Evolutionary conservation across 2,797 vertebrate species (phyloP).

Genomic region (Tauraco hartlaubi): DNA sequence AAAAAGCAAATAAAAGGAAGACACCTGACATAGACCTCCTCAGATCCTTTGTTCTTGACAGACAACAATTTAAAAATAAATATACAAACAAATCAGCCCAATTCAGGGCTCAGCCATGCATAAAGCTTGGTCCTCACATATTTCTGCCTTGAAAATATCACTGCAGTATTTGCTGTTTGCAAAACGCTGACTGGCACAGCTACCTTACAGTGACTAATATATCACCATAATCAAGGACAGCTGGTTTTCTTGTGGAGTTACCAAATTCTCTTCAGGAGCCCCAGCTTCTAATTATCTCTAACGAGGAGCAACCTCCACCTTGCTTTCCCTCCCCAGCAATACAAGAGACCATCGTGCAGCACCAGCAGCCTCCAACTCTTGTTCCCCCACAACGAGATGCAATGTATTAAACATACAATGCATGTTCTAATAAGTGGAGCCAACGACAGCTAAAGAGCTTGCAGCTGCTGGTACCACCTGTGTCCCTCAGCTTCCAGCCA

Average conservation of each 20-base stretch:
- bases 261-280: slow-evolving; percentile 60
- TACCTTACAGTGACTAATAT: slow-evolving; percentile 26
- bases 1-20: background rate
- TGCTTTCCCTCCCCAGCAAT: background rate
- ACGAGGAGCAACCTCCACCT: slow-evolving; percentile 62
- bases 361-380: background rate
- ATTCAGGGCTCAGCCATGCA: background rate
- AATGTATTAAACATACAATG: slow-evolving; percentile 53
- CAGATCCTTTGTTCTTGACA: background rate
- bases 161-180: background rate
- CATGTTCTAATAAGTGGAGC: slow-evolving; percentile 55
- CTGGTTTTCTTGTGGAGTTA: slow-evolving; percentile 55
- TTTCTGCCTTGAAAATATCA: slow-evolving; percentile 37
- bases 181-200: slow-evolving; percentile 18
- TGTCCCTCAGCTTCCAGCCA: slow-evolving; percentile 72
- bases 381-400: slow-evolving; percentile 16
- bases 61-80: slow-evolving; percentile 4
- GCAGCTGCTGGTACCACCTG: slow-evolving; percentile 75
- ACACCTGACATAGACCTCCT: background rate
- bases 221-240: slow-evolving; percentile 60
- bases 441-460: slow-evolving; percentile 65
- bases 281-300: slow-evolving; percentile 64
- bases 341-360: background rate
- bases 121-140: background rate
- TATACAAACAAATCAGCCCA: background rate